A percentile compares a stretch with the other conserved stretches of the same genome.
phyloP scores from a whole-genome alignment of 1,140 invertebrate species.

The Drosophila tristis region DNA sequence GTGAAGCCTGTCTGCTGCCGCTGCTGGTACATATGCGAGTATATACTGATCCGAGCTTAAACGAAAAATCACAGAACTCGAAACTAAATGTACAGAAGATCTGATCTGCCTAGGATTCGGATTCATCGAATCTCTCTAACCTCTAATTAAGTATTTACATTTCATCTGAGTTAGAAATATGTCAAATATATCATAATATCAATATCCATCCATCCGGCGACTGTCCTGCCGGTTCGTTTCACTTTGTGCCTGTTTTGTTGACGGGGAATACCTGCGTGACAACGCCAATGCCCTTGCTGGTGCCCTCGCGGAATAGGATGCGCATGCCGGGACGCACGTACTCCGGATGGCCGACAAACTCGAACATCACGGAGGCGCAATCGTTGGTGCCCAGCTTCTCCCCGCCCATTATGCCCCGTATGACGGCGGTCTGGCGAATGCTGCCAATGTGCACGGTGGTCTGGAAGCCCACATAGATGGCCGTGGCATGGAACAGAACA shows the following conservation, averaged over 20 bases:
- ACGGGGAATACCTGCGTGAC: conserved; percentile 92
- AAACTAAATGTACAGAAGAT: conserved; percentile 72
- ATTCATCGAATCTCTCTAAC: conserved; percentile 35
- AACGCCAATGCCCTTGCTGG: conserved; percentile 95
- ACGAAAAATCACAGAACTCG: conserved; percentile 77
- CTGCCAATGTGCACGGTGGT: conserved; percentile 97
- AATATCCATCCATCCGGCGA: conserved; percentile 29
- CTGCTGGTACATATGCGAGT: conserved; percentile 2
- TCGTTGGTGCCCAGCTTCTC: conserved; percentile 89
- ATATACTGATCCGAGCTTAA: conserved; percentile 66
- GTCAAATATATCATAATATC: conserved; percentile 23
- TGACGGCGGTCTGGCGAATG: conserved; percentile 96
- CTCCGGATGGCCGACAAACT: conserved; percentile 95
- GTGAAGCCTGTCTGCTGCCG: conserved; percentile 12
- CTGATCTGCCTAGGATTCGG: conserved; percentile 64
- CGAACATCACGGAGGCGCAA: conserved; percentile 93
- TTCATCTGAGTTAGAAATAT: conserved; percentile 55
- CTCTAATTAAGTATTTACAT: conserved; percentile 48
- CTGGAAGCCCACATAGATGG: conserved; percentile 95
- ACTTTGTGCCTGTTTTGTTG: conserved; percentile 70
- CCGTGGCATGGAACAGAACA: conserved; percentile 90
- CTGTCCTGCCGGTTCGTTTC: conserved; percentile 6
- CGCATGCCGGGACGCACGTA: conserved; percentile 94
- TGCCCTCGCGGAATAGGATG: conserved; percentile 94
- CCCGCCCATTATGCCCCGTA: conserved; percentile 86